These are phyloP conservation scores for Patiria miniata DNA, from an alignment of 35 echinoderm and acorn worm genomes.

Conservation along the genomic window DNA sequence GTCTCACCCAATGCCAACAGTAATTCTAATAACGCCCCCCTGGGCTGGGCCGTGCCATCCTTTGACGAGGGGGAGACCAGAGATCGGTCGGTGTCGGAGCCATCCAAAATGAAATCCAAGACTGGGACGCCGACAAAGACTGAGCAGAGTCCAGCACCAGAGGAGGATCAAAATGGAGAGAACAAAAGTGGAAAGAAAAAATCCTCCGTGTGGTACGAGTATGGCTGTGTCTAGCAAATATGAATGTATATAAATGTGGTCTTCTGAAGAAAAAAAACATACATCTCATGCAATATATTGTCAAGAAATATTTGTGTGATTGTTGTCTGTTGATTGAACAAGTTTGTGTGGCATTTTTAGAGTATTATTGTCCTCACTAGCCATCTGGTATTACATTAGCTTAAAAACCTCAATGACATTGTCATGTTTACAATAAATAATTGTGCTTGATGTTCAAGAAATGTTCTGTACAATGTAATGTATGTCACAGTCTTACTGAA, in stretches of 20 bases:
- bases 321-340: not conserved
- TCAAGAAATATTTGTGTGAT: not conserved
- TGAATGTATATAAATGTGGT: not conserved
- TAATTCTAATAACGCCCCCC: conserved; percentile 16
- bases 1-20: conserved; percentile 19
- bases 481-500: too few species aligned
- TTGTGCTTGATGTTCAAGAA: too few species aligned
- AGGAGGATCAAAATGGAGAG: conserved; percentile 63
- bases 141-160: not conserved
- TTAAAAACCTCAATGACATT: too few species aligned
- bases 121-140: not conserved
- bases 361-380: not conserved
- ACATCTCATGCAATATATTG: conserved; percentile 25
- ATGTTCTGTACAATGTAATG: too few species aligned
- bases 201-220: conserved; percentile 99
- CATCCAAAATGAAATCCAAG: conserved; percentile 17
- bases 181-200: conserved; percentile 74
- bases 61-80: not conserved
- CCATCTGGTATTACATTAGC: too few species aligned
- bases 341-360: not conserved
- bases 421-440: too few species aligned
- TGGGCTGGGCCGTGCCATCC: conserved; percentile 1
- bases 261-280: not conserved
- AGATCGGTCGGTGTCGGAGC: conserved; percentile 7
- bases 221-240: conserved; percentile 85